Conservation (phyloP, 2,113 vertebrate genomes). For the Eulemur rufifrons region DNA sequence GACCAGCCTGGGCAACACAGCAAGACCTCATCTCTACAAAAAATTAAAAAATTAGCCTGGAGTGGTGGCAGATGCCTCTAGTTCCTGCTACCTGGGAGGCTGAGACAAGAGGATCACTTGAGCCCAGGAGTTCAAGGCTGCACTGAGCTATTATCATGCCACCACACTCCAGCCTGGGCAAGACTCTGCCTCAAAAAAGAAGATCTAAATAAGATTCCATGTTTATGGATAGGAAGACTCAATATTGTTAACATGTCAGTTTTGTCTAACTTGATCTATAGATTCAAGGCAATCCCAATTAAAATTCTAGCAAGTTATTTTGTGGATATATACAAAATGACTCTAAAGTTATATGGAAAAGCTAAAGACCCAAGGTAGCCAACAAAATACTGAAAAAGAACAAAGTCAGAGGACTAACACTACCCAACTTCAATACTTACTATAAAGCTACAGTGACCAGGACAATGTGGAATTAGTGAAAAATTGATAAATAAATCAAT, state of each 20-base stretch:
- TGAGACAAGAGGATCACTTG: not conserved
- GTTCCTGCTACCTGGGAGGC: not conserved
- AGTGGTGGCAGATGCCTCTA: not conserved
- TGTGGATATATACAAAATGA: not conserved
- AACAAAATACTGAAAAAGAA: not conserved
- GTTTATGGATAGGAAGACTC: no score
- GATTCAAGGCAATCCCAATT: no score
- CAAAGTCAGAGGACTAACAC: not conserved
- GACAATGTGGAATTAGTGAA: no score
- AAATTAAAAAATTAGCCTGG: not conserved
- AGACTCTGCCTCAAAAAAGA: not conserved
- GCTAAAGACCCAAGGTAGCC: not conserved
- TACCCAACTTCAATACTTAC: not conserved
- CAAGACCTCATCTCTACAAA: not conserved
- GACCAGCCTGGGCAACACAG: not conserved
- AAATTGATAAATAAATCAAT: no score
- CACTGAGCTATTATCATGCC: not conserved
- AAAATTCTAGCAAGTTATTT: no score
- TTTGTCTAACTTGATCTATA: no score
- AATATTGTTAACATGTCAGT: no score
- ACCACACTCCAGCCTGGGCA: not conserved
- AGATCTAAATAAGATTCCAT: not conserved
- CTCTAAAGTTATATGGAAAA: not conserved
- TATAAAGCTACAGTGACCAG: not conserved
- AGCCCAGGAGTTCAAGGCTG: not conserved